Percentiles rank a stretch among this genome's conserved stretches.
Conservation (phyloP, 2,888 invertebrate genomes). For the Netelia fuscicornis region DNA sequence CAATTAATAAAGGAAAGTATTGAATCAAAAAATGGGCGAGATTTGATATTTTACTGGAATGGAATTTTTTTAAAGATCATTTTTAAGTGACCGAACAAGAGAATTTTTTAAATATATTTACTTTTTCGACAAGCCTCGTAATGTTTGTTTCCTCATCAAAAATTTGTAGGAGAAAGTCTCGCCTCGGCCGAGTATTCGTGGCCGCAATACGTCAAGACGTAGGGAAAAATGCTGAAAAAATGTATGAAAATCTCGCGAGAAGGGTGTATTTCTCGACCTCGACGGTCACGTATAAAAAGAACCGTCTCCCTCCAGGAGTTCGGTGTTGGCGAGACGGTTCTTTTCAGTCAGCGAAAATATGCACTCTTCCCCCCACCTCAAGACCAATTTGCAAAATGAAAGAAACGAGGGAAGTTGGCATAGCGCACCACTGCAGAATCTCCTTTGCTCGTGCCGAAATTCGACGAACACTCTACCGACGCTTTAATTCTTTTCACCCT, state of each 20-base stretch:
- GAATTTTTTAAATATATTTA: no score
- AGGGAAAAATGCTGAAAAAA: conserved; percentile 25
- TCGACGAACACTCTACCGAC: neutral
- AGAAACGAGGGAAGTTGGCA: conserved; percentile 32
- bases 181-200: neutral
- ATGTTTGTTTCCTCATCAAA: neutral
- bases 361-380: conserved; percentile 7
- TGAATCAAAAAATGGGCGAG: no score
- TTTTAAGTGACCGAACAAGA: no score
- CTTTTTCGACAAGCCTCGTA: neutral
- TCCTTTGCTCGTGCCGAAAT: neutral
- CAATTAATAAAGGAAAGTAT: no score
- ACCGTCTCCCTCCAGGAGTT: neutral
- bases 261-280: conserved; percentile 21
- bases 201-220: neutral
- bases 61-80: no score
- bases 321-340: conserved; percentile 11
- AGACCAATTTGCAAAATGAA: conserved; percentile 60
- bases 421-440: neutral
- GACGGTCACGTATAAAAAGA: conserved; percentile 53
- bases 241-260: conserved; percentile 31
- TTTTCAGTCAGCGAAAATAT: conserved; percentile 58
- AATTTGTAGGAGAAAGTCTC: neutral
- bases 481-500: neutral
- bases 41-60: no score